These are phyloP conservation scores for Ooceraea biroi DNA, from an alignment of 1,140 invertebrate genomes.

Conservation along the genomic window DNA sequence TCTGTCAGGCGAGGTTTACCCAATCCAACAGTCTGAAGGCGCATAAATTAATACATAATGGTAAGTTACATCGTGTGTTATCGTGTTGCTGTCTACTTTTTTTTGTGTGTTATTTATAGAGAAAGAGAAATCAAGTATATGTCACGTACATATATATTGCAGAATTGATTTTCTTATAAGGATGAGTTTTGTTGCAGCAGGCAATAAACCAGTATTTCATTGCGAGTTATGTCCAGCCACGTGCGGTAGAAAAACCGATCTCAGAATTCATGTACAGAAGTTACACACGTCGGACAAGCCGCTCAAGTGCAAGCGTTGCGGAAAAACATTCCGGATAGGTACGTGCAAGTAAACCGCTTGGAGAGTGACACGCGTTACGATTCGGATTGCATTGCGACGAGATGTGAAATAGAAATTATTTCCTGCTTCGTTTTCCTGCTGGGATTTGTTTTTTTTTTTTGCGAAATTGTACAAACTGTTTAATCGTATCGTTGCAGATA, in stretches of 20 bases:
- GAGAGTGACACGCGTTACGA: too few relatives aligned
- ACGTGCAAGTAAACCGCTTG: too few relatives aligned
- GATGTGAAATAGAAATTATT: not conserved
- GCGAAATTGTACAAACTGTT: slow-evolving; percentile 31
- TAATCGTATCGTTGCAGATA: slow-evolving; percentile 85
- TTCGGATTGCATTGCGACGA: not conserved
- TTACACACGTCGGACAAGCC: slow-evolving; percentile 97
- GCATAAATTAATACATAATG: slow-evolving; percentile 97
- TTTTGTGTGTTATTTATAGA: not conserved
- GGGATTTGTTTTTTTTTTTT: too few relatives aligned
- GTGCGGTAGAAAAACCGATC: slow-evolving; percentile 98
- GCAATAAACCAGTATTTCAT: slow-evolving; percentile 97
- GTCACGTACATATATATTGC: not conserved
- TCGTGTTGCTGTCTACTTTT: slow-evolving; percentile 5
- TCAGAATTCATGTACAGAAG: slow-evolving; percentile 98
- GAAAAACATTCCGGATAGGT: slow-evolving; percentile 95
- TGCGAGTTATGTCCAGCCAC: slow-evolving; percentile 98
- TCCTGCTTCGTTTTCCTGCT: too few relatives aligned
- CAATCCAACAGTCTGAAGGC: slow-evolving; percentile 98
- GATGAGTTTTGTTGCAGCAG: slow-evolving; percentile 86
- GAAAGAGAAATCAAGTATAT: not conserved
- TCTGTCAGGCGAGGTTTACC: slow-evolving; percentile 96
- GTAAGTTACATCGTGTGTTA: slow-evolving; percentile 87
- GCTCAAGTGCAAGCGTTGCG: slow-evolving; percentile 96
- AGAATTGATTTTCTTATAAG: not conserved